phyloP scores from a whole-genome alignment of 2,113 vertebrate genomes.

The Pao palembangensis region DNA sequence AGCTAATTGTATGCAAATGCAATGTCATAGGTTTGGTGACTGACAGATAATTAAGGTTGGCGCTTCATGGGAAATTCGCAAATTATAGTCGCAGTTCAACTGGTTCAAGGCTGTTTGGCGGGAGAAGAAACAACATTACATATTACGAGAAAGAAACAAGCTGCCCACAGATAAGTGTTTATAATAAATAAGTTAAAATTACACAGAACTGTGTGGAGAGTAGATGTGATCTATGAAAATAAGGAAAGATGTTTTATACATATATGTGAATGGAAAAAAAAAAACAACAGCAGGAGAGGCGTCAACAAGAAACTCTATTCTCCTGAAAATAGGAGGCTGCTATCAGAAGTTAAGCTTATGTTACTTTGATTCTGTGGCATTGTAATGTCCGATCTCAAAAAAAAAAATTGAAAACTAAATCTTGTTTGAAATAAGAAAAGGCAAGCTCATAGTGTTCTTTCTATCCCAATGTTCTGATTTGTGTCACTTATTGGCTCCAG shows the following conservation, averaged over 20 bases:
- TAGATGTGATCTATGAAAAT: neutral
- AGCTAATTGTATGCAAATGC: slow-evolving; percentile 29
- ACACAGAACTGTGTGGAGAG: neutral
- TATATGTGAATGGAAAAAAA: neutral
- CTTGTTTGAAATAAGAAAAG: too few relatives aligned
- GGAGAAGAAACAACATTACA: neutral
- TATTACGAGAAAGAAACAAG: too few relatives aligned
- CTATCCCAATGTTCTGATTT: too few relatives aligned
- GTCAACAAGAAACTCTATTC: slow-evolving; percentile 1
- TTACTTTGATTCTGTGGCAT: slow-evolving; percentile 73
- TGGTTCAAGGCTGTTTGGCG: neutral
- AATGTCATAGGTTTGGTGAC: slow-evolving; percentile 32
- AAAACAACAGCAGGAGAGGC: neutral
- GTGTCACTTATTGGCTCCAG: too few relatives aligned
- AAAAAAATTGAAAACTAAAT: neutral
- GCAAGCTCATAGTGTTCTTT: too few relatives aligned
- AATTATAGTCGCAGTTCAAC: slow-evolving; percentile 22
- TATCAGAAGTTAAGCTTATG: slow-evolving; percentile 55
- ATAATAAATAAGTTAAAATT: too few relatives aligned
- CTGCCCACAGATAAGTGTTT: too few relatives aligned
- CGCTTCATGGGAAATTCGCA: slow-evolving; percentile 15
- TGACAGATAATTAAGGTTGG: slow-evolving; percentile 41
- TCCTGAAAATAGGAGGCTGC: slow-evolving; percentile 15
- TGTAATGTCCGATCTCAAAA: slow-evolving; percentile 49
- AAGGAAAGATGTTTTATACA: neutral